Evolutionary conservation across 1,140 invertebrate genomes (phyloP), one percentile per base, ranked within the genome.

Genomic region (Ceratitis capitata): DNA sequence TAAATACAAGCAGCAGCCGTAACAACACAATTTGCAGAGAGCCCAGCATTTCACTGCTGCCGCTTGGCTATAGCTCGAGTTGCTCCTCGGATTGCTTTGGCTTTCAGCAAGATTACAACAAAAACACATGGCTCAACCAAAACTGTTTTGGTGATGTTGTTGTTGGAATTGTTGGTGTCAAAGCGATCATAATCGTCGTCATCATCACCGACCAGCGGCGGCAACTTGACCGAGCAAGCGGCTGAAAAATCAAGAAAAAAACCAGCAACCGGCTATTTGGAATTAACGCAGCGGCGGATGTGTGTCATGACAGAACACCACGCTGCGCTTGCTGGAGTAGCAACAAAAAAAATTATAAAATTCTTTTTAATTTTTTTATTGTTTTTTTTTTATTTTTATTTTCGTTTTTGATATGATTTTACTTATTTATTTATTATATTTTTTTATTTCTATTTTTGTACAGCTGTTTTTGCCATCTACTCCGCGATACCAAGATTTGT

Each of bases 131-230:
- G 16, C 32, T 29, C 32, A 39, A 19, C 29, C 61, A 35, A 69
- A 2, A 16, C 32, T 12, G 19, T 56, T 19, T n/a, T 56, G 51
- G 51, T 56, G 51, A 19, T 56, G 51, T 56, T 56, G 51, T 19
- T 56, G 51, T 29, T 16, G 29, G 32, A n/a, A 23, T 19, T 56
- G 51, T 29, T 16, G 29, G 32, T 69, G 32, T 29, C 61, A 69
- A 69, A 32, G 14, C 61, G 61, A 69, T 69, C 61, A 69, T 39
- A 69, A 69, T 69, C 61, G 61, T 69, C 61, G 39, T 32, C 61
- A 14, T 69, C 61, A 32, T 69, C 61, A 69, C 16, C 61, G 14
- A 69, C 61, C 61, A 39, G 32, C 26, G 32, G 32, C 26, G 32
- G 61, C 61, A 35, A 35, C 19, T 19, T 29, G 61, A 39, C 61